Evolutionary conservation across 2,888 invertebrate species (phyloP).

Genomic region (Zonitis immaculata): DNA sequence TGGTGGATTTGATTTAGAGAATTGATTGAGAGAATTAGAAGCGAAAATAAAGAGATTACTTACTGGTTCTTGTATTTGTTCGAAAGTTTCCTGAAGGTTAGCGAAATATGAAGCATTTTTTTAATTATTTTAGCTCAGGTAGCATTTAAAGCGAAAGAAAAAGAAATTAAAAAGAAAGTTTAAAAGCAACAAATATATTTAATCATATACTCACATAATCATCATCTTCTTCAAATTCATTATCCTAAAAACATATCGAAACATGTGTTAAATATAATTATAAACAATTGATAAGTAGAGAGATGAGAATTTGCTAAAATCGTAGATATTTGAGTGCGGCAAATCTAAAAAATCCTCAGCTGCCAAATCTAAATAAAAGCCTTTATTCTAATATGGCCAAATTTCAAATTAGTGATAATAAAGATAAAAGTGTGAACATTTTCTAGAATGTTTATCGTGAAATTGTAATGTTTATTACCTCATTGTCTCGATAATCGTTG

Average conservation of each 20-base stretch:
- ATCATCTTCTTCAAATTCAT: constrained; percentile 6
- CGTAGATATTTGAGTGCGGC: not conserved
- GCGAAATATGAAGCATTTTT: not conserved
- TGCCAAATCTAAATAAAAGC: not conserved
- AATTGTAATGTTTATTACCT: not conserved
- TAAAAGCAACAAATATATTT: not conserved
- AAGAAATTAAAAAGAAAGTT: not conserved
- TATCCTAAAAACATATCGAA: constrained; percentile 6
- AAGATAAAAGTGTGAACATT: no score
- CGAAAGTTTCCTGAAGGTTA: not conserved
- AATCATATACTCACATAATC: constrained; percentile 1
- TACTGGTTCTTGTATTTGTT: not conserved
- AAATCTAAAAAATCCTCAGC: not conserved
- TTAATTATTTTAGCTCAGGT: not conserved
- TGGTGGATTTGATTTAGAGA: no score
- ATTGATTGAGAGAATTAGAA: not conserved
- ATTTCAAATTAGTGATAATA: no score
- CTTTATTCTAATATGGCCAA: not conserved
- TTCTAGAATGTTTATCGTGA: no score
- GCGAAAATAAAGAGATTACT: not conserved
- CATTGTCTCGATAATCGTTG: constrained; percentile 14
- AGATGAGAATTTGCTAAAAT: not conserved
- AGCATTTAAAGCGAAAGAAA: not conserved
- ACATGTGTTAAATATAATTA: constrained; percentile 3
- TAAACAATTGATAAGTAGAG: not conserved